Evolutionary conservation across 2,888 invertebrate species (phyloP).

Genomic region (Macrosiphum euphorbiae): DNA sequence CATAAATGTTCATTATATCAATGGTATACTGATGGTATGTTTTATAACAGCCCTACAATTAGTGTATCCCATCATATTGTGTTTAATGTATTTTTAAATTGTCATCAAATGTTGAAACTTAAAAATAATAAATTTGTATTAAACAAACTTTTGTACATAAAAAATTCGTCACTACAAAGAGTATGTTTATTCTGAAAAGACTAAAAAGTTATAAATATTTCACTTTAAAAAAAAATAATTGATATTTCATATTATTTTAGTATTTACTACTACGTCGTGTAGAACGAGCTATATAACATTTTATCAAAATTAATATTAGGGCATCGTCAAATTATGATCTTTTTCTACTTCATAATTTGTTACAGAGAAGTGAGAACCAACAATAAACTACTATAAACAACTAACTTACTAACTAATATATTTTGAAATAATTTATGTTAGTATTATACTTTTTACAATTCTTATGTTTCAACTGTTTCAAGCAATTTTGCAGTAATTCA

Average conservation of each 20-base stretch:
- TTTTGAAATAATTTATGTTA: not conserved
- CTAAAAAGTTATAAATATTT: not conserved
- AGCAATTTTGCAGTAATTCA: not conserved
- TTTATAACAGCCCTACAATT: not conserved
- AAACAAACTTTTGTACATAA: constrained; percentile 13
- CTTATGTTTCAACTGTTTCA: not conserved
- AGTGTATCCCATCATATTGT: not conserved
- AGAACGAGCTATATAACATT: not conserved
- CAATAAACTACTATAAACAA: not conserved
- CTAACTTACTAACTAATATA: not conserved
- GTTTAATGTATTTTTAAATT: not conserved
- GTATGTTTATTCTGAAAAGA: not conserved
- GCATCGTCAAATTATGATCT: not conserved
- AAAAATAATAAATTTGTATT: not conserved
- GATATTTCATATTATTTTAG: not conserved
- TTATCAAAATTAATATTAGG: not conserved
- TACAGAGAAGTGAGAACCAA: not conserved
- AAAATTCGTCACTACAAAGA: not conserved
- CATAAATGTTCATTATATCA: not conserved
- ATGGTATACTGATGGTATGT: not conserved
- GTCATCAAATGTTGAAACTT: not conserved
- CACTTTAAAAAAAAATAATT: not conserved
- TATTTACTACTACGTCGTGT: not conserved
- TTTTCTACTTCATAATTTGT: not conserved
- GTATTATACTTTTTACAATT: not conserved